Base-by-base conservation (phyloP, 2,113 vertebrate species). In the Raja brachyura region DNA sequence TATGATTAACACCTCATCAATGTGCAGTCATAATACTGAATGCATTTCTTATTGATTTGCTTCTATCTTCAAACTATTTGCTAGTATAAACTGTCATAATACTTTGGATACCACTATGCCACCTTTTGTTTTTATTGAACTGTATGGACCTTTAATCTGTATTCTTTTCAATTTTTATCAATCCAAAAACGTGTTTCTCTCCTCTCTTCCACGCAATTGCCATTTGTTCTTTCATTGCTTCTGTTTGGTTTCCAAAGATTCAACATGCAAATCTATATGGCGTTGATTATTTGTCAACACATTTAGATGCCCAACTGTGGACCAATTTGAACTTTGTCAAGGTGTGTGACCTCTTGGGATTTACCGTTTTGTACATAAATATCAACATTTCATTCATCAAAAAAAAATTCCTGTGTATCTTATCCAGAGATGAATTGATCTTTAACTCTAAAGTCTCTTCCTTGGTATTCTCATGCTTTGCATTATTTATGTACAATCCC, bases 1-100 rank as follows among this genome's bases (percentile, higher is more conserved):
- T n/a, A 59, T 3, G n/a, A 61, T 86, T 59, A n/a, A 86, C 28
- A 86, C 4, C 13, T 86, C 61, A 28, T 63, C 59, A 63, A 86
- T 7, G 63, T 86, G 59, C 28, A 86, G 83, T 61, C 83, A 59
- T 63, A 86, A 86, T 86, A 63, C 31, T 86, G 54, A 59, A 85
- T 31, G 20, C 28, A 13, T 28, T 85, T 16, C 28, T 63, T 59
- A 63, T 31, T 86, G 28, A 86, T 61, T 86, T 63, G 59, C n/a
- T 61, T 85, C 22, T 86, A 4, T 31, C 11, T 31, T 63, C 18
- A 7, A 28, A 56, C 59, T 59, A 4, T 85, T 86, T 63, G n/a
- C 56, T 6, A 63, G 83, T 59, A 25, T 83, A 59, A 83, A 25
- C 25, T 83, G 39, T 28, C 54, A 16, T 83, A 10, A 4, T 56